Evolutionary conservation across 2,888 invertebrate species (phyloP).

Genomic region (Nasonovia ribisnigri): DNA sequence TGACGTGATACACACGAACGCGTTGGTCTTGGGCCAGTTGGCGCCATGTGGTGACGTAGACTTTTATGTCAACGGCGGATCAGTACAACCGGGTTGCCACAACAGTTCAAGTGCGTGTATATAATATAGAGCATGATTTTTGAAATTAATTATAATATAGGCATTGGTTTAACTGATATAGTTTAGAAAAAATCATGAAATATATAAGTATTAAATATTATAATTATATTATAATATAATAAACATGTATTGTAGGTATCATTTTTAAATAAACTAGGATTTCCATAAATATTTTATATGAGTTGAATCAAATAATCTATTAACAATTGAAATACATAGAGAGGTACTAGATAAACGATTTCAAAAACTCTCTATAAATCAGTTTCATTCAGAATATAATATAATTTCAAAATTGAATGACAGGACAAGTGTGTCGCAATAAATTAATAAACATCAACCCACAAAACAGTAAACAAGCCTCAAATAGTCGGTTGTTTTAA

Average conservation of each 20-base stretch:
- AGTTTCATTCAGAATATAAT: neutral
- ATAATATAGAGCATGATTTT: neutral
- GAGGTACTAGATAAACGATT: neutral
- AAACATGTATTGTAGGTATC: neutral
- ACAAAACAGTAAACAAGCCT: neutral
- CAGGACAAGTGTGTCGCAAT: neutral
- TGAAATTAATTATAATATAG: neutral
- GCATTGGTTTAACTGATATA: neutral
- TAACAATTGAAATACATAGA: neutral
- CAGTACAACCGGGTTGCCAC: conserved; percentile 78
- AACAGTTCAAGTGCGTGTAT: conserved; percentile 65
- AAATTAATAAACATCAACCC: neutral
- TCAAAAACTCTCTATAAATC: neutral
- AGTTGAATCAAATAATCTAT: too few species aligned
- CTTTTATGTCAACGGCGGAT: conserved; percentile 81
- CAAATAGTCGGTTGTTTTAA: neutral
- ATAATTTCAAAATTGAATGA: neutral
- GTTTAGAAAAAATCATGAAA: neutral
- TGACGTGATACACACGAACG: conserved; percentile 81
- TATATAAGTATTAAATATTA: too few species aligned
- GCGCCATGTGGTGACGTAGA: conserved; percentile 79
- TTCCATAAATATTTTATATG: neutral
- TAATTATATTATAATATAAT: neutral
- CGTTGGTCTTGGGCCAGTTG: conserved; percentile 77
- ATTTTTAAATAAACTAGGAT: neutral